phyloP scores from a whole-genome alignment of 2,888 invertebrate genomes.

The Nemurella pictetii region DNA sequence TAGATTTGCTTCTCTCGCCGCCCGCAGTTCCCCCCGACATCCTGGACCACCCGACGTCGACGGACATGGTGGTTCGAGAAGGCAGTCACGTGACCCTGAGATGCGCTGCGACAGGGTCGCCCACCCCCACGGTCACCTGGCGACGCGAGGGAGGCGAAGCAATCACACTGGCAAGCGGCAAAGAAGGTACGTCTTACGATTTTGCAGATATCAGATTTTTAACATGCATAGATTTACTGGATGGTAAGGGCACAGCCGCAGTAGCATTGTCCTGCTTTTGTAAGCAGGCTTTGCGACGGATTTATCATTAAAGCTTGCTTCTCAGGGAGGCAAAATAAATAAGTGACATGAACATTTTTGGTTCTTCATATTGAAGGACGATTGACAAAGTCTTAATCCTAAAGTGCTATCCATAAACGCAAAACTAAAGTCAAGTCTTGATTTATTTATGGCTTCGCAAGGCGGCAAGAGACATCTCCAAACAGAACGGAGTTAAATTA shows the following conservation, averaged over 20 bases:
- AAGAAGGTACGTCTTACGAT: conserved; percentile 36
- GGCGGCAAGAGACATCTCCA: background rate
- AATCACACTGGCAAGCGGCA: conserved; percentile 51
- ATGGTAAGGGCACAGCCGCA: background rate
- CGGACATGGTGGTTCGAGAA: conserved; percentile 82
- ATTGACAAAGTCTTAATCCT: background rate
- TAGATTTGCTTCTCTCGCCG: too few species aligned
- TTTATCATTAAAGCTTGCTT: background rate
- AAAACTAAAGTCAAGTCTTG: background rate
- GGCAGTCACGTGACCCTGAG: conserved; percentile 83
- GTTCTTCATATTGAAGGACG: background rate
- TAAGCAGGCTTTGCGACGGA: background rate
- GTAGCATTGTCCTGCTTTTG: background rate
- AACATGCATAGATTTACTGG: background rate
- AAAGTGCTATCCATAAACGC: background rate
- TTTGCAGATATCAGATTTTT: background rate
- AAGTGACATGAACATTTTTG: background rate
- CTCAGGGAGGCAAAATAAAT: background rate
- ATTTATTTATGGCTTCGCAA: background rate
- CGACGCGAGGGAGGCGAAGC: conserved; percentile 75
- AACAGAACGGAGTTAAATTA: background rate
- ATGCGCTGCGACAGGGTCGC: conserved; percentile 90
- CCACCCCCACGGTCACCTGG: conserved; percentile 85
- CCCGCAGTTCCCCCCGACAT: conserved; percentile 84
- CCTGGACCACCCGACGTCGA: conserved; percentile 81